Evolutionary conservation across 2,888 invertebrate species (phyloP), one percentile per base, ranked within the genome.

Genomic region (Spisula subtruncata): DNA sequence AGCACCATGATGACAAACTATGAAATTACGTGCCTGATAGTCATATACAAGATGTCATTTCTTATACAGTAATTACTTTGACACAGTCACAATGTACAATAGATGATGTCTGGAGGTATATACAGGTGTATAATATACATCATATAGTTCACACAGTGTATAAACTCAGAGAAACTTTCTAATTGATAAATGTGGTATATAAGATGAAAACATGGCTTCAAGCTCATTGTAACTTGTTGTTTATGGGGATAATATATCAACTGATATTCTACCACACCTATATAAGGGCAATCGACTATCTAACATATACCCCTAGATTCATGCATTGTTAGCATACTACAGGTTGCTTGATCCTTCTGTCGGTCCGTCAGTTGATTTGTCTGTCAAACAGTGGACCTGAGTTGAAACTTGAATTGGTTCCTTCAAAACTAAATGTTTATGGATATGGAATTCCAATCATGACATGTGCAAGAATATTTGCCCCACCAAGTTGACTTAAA

Each of bases 161-260:
- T 66, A 12, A 25, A 6, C 20, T 66, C 60, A 0, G 6, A 12
- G 5, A n/a, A 25, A 66, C 41, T 41, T 25, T 12, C 60, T 66
- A 20, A 66, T 66, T 66, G 25, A 10, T 66, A n/a, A 66, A 10
- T 66, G 60, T n/a, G n/a, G n/a, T n/a, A 4, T 66, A 25, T 66
- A 66, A 66, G n/a, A 25, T 66, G 60, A 66, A 66, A 66, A 66
- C 25, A 25, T 66, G 14, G 60, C 60, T 66, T 66, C 60, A n/a
- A 66, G 60, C 60, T 25, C 25, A 66, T n/a, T 66, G n/a, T 66
- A 25, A 66, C 60, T 25, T 66, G 60, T n/a, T 66, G 25, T 66
- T n/a, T n/a, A 18, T 25, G 20, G 60, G 25, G 60, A 25, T 0
- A 25, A 66, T 66, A 66, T 66, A 25, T 66, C 60, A 66, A n/a